Evolutionary conservation across 2,113 vertebrate species (phyloP), one percentile per base, ranked within the genome.

Genomic region (Sigmodon hispidus): DNA sequence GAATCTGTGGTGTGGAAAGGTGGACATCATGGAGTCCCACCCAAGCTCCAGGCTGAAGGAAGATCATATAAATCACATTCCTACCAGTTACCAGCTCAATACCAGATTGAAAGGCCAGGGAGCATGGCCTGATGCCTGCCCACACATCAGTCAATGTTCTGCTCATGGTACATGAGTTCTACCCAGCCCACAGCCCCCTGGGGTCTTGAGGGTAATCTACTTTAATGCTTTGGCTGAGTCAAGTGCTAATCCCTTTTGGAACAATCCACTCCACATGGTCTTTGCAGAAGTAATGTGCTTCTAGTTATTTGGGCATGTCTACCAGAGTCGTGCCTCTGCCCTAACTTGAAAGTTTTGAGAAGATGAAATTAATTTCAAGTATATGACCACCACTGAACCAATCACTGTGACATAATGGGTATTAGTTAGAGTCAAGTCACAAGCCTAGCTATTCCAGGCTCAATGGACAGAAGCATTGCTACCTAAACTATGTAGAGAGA

Each of bases 281-380:
- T 29, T 22, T 59, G 15, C 22, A 59, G 55, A 81, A 59, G 59
- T 15, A 81, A 59, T 1, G 1, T 81, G 55, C 22, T 59, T 15
- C 55, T 24, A 59, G 22, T 21, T 26, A 26, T 26, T 59, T 81
- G 52, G 55, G 16, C 16, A 21, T 45, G 4, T n/a, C 45, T 50
- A 22, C 43, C 43, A 24, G 43, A 67, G 83, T 31, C 24, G 17
- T 34, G 17, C 3, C 63, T 50, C 31, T 50, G 31, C 31, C 10
- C 5, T 52, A 50, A 69, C 43, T 81, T 85, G 86, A 26, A 79
- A 85, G 16, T 50, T 89, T 89, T 85, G 92, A 75, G 69, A 93
- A 83, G 16, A 36, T 75, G 29, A 81, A 40, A 75, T 70, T 43
- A 72, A 84, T 21, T 79, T 84, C 34, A 85, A 36, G 57, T 52